phyloP scores from a whole-genome alignment of 2,113 vertebrate species.

The Boleophthalmus pectinirostris region DNA sequence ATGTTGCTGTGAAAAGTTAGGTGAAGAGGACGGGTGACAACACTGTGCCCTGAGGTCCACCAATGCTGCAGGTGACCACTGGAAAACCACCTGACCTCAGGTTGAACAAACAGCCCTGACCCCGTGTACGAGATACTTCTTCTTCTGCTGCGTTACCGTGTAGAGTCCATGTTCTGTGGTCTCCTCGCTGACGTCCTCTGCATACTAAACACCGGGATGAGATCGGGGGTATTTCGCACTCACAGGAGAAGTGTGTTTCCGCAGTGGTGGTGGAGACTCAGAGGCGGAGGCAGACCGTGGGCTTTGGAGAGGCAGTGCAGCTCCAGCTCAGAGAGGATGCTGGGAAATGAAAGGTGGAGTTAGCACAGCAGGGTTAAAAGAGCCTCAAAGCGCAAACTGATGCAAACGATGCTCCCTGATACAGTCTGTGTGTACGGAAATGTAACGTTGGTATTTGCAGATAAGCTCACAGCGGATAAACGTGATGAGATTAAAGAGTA shows the following conservation, averaged over 20 bases:
- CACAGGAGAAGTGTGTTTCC: constrained; percentile 18
- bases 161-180: background rate
- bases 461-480: too few species aligned
- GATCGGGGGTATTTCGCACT: background rate
- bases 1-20: too few species aligned
- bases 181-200: background rate
- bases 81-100: too few species aligned
- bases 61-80: too few species aligned
- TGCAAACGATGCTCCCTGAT: constrained; percentile 34
- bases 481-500: too few species aligned
- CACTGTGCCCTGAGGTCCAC: too few species aligned
- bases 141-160: background rate
- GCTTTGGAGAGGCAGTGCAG: constrained; percentile 17
- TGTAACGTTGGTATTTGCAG: constrained; percentile 6
- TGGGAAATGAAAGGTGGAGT: constrained; percentile 12
- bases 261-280: too few species aligned
- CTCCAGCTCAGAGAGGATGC: constrained; percentile 19
- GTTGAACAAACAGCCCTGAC: background rate
- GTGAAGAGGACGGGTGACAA: too few species aligned
- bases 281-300: constrained; percentile 5
- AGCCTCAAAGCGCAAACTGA: constrained; percentile 22
- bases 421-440: constrained; percentile 25
- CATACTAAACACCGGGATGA: background rate
- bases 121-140: background rate
- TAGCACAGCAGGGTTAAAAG: constrained; percentile 42